These are phyloP conservation scores for Drosophila glabriapex DNA, from an alignment of 2,888 invertebrate genomes.

Conservation along the genomic window DNA sequence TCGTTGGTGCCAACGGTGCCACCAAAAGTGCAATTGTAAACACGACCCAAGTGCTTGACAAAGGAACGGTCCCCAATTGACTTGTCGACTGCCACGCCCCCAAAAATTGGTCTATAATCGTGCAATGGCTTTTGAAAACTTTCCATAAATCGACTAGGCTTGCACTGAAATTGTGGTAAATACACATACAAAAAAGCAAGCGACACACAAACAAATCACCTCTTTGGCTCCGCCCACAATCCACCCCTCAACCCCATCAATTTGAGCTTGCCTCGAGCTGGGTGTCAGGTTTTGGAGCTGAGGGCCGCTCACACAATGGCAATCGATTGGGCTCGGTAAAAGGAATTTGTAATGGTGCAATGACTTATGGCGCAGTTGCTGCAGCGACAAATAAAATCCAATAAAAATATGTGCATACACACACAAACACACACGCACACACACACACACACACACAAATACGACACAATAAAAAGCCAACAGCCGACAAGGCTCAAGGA, in stretches of 20 bases:
- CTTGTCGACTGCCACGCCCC: slow-evolving; percentile 27
- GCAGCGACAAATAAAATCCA: slow-evolving; percentile 62
- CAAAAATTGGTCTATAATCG: slow-evolving; percentile 34
- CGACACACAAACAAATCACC: slow-evolving; percentile 38
- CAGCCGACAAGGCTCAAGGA: slow-evolving; percentile 12
- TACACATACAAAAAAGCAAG: slow-evolving; percentile 47
- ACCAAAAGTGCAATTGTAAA: slow-evolving; percentile 52
- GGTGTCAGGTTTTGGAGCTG: slow-evolving; percentile 12
- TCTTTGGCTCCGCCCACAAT: background rate
- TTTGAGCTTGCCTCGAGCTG: slow-evolving; percentile 23
- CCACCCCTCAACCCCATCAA: slow-evolving; percentile 5
- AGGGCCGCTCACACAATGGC: slow-evolving; percentile 51
- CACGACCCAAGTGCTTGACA: slow-evolving; percentile 13
- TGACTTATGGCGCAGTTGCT: slow-evolving; percentile 70
- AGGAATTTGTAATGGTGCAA: slow-evolving; percentile 77
- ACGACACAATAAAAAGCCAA: slow-evolving; percentile 11
- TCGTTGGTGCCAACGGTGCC: slow-evolving; percentile 12
- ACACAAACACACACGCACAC: slow-evolving; percentile 1
- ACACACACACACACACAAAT: background rate
- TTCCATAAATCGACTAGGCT: slow-evolving; percentile 72
- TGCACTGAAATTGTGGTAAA: slow-evolving; percentile 45
- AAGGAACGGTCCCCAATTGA: background rate
- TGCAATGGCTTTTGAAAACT: slow-evolving; percentile 57
- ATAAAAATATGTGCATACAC: slow-evolving; percentile 49
- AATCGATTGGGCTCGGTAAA: slow-evolving; percentile 68